These are phyloP conservation scores for Pollenia amentaria DNA, from an alignment of 2,888 invertebrate genomes.

Conservation along the genomic window DNA sequence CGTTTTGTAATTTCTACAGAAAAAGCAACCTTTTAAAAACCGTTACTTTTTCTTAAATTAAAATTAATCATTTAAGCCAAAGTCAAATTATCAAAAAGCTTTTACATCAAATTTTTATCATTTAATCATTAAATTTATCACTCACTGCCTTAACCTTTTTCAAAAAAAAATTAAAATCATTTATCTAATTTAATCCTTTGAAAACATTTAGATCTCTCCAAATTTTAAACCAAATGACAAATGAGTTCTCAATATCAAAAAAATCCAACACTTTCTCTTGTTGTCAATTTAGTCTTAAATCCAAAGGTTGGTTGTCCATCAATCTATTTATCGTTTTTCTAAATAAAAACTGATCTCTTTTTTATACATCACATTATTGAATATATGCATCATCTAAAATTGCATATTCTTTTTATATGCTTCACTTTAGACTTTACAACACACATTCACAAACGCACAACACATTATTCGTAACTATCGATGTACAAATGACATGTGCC, in stretches of 20 bases:
- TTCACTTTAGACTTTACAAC: conserved; percentile 29
- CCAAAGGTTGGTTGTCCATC: conserved; percentile 45
- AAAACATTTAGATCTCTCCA: conserved; percentile 2
- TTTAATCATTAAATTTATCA: background rate
- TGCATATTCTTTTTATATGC: conserved; percentile 19
- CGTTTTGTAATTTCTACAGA: background rate
- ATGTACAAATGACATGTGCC: conserved; percentile 67
- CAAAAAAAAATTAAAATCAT: background rate
- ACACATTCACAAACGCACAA: background rate
- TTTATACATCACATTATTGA: background rate
- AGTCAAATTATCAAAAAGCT: background rate
- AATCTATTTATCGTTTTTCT: background rate
- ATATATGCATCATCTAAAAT: conserved; percentile 32
- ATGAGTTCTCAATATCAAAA: conserved; percentile 45
- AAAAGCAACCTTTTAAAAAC: conserved; percentile 11
- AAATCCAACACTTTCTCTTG: background rate
- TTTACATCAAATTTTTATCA: background rate
- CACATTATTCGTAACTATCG: conserved; percentile 13
- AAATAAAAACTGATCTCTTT: conserved; percentile 55
- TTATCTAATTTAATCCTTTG: background rate
- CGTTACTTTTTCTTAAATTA: conserved; percentile 27
- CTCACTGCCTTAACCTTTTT: conserved; percentile 25
- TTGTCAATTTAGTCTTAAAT: conserved; percentile 21
- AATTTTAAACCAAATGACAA: conserved; percentile 60
- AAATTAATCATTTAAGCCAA: conserved; percentile 33